Conservation (phyloP, 1,140 invertebrate genomes). For the Mercenaria mercenaria region DNA sequence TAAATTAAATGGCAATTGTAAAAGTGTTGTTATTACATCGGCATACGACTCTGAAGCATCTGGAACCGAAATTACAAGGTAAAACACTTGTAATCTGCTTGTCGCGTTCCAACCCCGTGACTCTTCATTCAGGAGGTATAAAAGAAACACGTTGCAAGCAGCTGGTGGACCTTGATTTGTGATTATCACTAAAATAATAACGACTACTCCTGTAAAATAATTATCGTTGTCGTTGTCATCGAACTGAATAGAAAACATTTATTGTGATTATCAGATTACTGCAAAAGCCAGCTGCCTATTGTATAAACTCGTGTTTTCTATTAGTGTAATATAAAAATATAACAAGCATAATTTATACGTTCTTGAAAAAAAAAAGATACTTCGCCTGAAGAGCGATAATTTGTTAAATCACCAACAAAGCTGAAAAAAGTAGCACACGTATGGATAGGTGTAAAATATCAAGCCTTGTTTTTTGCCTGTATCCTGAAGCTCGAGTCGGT, state of each 20-base stretch:
- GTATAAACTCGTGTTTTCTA: background rate
- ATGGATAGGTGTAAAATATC: conserved; percentile 29
- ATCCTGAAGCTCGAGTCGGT: background rate
- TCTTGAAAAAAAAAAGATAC: conserved; percentile 12
- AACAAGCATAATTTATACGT: conserved; percentile 1
- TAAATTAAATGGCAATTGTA: background rate
- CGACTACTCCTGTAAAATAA: conserved; percentile 11
- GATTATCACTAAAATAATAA: conserved; percentile 40
- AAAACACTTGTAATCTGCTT: conserved; percentile 24
- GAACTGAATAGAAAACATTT: conserved; percentile 28
- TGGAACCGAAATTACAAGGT: conserved; percentile 34
- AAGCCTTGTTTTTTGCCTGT: background rate
- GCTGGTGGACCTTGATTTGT: conserved; percentile 35
- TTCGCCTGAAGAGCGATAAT: background rate
- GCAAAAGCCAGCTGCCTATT: background rate
- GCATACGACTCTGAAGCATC: background rate
- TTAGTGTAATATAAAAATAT: conserved; percentile 6
- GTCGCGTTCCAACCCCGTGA: conserved; percentile 31
- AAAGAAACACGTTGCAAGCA: conserved; percentile 45
- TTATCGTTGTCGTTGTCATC: conserved; percentile 3
- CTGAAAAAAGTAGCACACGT: background rate
- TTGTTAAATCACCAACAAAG: conserved; percentile 19
- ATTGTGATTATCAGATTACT: background rate
- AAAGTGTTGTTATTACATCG: background rate
- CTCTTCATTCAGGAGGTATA: conserved; percentile 32